Percentiles rank a stretch among this genome's conserved stretches.
These are phyloP conservation scores for Megaustenia siamemsis DNA, from an alignment of 2,888 invertebrate species.

Conservation along the genomic window DNA sequence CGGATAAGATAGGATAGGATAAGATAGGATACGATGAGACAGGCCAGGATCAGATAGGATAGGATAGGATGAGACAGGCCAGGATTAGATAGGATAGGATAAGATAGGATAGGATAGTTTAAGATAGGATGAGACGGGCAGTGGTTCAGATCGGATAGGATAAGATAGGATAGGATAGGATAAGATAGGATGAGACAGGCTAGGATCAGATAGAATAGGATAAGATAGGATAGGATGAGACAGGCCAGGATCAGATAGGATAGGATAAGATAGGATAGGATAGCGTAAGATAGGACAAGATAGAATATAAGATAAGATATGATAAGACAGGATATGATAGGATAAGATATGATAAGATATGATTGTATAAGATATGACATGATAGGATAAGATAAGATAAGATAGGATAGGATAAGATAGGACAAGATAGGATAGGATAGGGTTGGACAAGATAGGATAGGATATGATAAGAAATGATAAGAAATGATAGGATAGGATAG, in stretches of 20 bases:
- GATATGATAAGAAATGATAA: no score
- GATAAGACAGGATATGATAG: no score
- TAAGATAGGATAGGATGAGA: background rate
- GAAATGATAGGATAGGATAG: no score
- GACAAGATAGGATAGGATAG: no score
- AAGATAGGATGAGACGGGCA: background rate
- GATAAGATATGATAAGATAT: no score
- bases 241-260: no score
- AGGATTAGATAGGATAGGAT: conserved; percentile 10
- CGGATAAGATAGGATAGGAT: conserved; percentile 3
- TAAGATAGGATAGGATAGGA: conserved; percentile 2
- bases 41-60: background rate
- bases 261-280: background rate
- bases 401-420: no score
- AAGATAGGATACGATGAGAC: conserved; percentile 1
- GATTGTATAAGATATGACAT: no score
- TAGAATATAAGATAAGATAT: no score
- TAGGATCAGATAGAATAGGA: no score
- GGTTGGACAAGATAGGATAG: no score
- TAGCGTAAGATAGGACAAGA: background rate
- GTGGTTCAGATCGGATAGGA: background rate
- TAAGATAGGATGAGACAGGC: background rate
- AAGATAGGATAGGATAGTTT: background rate
- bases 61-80: background rate
- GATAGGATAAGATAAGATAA: no score